A percentile compares a stretch with the other conserved stretches of the same genome.
These are phyloP conservation scores for Nesospiza acunhae DNA, from an alignment of 2,113 vertebrate genomes.

Conservation along the genomic window DNA sequence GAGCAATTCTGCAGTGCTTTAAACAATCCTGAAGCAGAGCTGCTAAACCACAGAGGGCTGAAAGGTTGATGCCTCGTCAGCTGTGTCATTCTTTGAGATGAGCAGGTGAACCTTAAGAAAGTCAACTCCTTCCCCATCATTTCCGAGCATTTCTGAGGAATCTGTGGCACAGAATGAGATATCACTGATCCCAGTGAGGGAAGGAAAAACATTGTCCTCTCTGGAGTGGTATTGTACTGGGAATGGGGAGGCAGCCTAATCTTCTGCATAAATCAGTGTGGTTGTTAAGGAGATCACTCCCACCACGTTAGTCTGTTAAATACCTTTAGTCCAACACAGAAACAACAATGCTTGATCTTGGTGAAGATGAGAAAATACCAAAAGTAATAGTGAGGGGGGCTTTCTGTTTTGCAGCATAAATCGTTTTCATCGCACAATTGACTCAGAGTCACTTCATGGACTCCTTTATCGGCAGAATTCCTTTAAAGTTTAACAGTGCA, in stretches of 20 bases:
- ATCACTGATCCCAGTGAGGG: not conserved
- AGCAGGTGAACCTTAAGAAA: not conserved
- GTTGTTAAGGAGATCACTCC: not conserved
- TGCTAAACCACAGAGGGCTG: not conserved
- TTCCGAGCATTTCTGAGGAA: not conserved
- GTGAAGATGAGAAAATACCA: not conserved
- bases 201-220: not conserved
- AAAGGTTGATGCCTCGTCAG: not conserved
- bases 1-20: not conserved
- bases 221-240: accelerated
- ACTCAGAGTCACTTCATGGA: constrained; percentile 19
- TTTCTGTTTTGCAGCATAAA: constrained; percentile 9
- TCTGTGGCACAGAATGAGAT: not conserved
- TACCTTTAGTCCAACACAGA: not conserved
- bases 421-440: not conserved
- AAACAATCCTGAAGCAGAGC: not conserved
- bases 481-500: constrained; percentile 68
- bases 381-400: not conserved
- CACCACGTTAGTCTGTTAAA: not conserved
- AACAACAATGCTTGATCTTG: not conserved
- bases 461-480: constrained; percentile 47
- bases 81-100: not conserved
- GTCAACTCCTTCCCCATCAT: not conserved
- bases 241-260: not conserved
- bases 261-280: not conserved